A percentile compares a stretch with the other conserved stretches of the same genome.
phyloP scores from a whole-genome alignment of 2,797 vertebrate genomes.

The Euphonia xanthogaster region DNA sequence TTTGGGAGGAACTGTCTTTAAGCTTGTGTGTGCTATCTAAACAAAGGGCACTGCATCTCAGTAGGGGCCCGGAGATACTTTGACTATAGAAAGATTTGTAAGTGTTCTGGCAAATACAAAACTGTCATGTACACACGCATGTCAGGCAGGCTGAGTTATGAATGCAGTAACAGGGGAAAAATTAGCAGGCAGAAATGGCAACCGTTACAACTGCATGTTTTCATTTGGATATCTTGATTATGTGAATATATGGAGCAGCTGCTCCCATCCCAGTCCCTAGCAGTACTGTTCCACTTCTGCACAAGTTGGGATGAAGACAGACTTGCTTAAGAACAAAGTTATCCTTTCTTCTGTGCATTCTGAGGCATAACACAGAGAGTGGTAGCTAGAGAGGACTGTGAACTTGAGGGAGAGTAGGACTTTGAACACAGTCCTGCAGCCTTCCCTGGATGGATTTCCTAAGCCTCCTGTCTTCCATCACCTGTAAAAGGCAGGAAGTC shows the following conservation, averaged over 20 bases:
- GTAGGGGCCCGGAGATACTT: background rate
- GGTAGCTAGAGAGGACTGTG: background rate
- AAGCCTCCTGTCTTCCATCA: background rate
- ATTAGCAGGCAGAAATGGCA: slow-evolving; percentile 23
- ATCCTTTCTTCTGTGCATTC: background rate
- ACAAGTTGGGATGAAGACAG: background rate
- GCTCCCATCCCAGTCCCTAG: background rate
- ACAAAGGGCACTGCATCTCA: background rate
- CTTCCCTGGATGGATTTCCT: background rate
- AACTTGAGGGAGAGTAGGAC: background rate
- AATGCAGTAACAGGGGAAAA: background rate
- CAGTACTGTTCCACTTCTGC: background rate
- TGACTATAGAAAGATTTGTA: background rate
- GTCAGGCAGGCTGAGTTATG: slow-evolving; percentile 8
- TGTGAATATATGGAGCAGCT: background rate
- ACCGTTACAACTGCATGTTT: background rate
- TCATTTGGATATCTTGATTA: slow-evolving; percentile 5
- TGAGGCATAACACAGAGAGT: background rate
- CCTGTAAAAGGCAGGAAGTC: background rate
- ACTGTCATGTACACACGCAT: background rate
- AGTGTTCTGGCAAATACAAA: slow-evolving; percentile 13
- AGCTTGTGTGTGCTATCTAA: background rate
- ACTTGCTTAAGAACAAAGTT: background rate
- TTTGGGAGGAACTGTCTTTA: background rate
- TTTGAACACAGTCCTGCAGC: background rate